Base-by-base conservation (phyloP, 2,888 invertebrate species). In the Mythimna albipuncta region DNA sequence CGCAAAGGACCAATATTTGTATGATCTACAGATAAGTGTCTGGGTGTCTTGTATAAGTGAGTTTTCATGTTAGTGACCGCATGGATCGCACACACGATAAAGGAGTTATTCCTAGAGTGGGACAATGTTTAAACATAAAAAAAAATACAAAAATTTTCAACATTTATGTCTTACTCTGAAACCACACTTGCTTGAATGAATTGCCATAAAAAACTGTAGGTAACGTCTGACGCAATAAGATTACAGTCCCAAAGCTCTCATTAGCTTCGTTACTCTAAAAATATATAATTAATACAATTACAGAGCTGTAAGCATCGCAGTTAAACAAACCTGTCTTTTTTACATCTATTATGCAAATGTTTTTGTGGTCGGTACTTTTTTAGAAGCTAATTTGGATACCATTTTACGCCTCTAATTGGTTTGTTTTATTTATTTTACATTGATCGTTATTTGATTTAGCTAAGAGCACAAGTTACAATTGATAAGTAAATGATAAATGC, bases 391-490 rank as follows among this genome's bases (percentile, higher is more conserved):
- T 78, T 68, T 64, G 44, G n/a, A 50, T 65, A 62, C 58, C 13
- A 32, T 61, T 73, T 69, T 58, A 47, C 64, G 62, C 62, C 32
- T 59, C 44, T 78, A 78, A 82, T 74, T 81, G 52, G 65, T 78
- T 68, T 55, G 67, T 47, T 65, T 69, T 67, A 70, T 76, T 58
- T 47, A 1, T 77, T 73, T 35, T 26, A n/a, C 16, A 6, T 44
- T 64, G 26, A 61, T 63, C 66, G 11, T 44, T 35, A 47, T 71
- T 76, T 38, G 9, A 64, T 71, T 70, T 64, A 11, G 26, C 32
- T 47, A 19, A 19, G 13, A 19, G 2, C 38, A 50, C n/a, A 13
- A 19, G 21, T 32, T 41, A 52, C 6, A 19, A 21, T 59, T 9
- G 38, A 67, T 38, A 50, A 52, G 7, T 0, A 16, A 59, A 41